Conservation (phyloP, 2,113 vertebrate genomes). For the Dipodomys merriami region DNA sequence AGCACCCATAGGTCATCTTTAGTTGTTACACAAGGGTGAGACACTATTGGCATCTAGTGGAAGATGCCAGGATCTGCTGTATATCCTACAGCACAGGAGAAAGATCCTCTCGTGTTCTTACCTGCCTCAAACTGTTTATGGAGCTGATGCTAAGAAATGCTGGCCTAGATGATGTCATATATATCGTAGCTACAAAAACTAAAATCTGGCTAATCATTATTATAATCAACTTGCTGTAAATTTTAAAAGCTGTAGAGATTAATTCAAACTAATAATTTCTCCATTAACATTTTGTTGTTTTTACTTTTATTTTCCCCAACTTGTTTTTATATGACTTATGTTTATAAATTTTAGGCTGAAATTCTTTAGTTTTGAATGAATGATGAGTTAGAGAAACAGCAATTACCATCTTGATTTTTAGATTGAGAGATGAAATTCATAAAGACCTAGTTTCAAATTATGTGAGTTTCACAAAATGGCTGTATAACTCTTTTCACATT, state of each 20-base stretch:
- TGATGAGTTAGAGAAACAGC: not conserved
- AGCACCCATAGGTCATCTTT: not conserved
- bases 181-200: not conserved
- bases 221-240: not conserved
- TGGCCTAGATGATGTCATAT: not conserved
- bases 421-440: not conserved
- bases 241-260: not conserved
- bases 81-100: no score
- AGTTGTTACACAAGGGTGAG: not conserved
- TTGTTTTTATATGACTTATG: not conserved
- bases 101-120: not conserved
- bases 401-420: slow-evolving; percentile 13
- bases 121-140: not conserved
- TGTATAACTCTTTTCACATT: not conserved
- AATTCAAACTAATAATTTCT: not conserved
- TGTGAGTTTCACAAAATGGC: not conserved
- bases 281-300: not conserved
- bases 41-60: not conserved
- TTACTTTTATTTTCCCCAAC: not conserved
- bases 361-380: not conserved
- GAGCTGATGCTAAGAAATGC: not conserved
- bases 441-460: not conserved
- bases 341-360: not conserved
- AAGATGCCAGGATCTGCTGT: not conserved
- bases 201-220: not conserved